A percentile compares a stretch with the other conserved stretches of the same genome.
These are phyloP conservation scores for Alcis repandata DNA, from an alignment of 2,888 invertebrate genomes.

Conservation along the genomic window DNA sequence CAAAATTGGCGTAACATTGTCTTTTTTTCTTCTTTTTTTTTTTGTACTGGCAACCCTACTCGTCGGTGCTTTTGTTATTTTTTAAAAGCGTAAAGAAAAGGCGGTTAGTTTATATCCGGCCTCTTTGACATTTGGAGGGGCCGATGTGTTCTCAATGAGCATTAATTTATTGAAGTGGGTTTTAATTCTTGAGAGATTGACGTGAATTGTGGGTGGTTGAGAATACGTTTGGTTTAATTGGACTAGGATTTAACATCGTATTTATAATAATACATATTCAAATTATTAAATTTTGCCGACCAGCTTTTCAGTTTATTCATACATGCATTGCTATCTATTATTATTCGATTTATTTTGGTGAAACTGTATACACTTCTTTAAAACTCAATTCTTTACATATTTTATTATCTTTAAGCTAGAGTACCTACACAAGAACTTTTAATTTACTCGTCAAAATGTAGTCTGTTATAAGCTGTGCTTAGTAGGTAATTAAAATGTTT, in stretches of 20 bases:
- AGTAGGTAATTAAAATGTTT: no score
- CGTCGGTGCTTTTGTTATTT: constrained; percentile 74
- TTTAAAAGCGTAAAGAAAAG: constrained; percentile 83
- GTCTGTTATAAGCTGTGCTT: no score
- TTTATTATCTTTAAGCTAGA: no score
- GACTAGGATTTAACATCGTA: not conserved
- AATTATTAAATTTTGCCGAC: no score
- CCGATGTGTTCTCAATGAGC: constrained; percentile 78
- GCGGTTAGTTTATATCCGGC: constrained; percentile 87
- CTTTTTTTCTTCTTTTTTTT: constrained; percentile 64
- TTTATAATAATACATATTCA: no score
- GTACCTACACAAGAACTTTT: no score
- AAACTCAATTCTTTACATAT: no score
- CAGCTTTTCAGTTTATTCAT: no score
- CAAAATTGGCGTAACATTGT: constrained; percentile 86
- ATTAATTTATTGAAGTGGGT: constrained; percentile 85
- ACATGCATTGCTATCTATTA: no score
- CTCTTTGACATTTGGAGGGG: constrained; percentile 79
- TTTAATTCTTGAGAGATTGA: constrained; percentile 66
- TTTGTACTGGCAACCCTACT: constrained; percentile 73
- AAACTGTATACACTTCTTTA: no score
- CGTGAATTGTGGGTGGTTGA: constrained; percentile 62
- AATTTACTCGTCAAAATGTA: no score
- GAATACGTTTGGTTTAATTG: not conserved
- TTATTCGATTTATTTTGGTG: no score